Percentiles rank a stretch among this genome's conserved stretches.
These are phyloP conservation scores for Mareca penelope DNA, from an alignment of 2,797 vertebrate genomes.

Conservation along the genomic window DNA sequence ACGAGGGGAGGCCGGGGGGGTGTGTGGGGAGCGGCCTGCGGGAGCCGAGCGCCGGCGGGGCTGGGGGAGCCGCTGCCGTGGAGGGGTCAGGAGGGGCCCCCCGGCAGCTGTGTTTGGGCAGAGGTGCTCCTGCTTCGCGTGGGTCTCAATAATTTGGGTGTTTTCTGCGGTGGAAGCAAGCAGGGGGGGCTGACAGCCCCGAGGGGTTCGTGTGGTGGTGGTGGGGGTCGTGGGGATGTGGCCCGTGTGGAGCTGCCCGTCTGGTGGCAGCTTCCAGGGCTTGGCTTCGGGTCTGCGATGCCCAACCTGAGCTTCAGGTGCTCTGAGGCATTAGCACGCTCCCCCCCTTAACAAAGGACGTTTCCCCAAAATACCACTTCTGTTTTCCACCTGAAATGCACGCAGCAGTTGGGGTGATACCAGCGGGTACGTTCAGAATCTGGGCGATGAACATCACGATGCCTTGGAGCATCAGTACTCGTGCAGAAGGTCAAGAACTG, in stretches of 20 bases:
- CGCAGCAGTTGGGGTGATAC: neutral
- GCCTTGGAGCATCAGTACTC: neutral
- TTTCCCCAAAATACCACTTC: neutral
- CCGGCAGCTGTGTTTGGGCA: accelerated
- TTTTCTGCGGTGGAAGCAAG: too few relatives aligned
- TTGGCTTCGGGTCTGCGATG: accelerated
- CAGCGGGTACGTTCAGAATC: neutral
- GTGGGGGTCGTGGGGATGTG: neutral
- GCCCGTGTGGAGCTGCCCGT: neutral
- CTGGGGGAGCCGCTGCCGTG: neutral
- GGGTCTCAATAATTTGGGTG: accelerated
- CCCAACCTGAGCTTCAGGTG: accelerated
- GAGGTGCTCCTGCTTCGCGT: accelerated
- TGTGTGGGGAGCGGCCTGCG: neutral
- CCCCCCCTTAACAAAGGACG: neutral
- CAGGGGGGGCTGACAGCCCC: neutral
- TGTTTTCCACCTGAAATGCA: neutral
- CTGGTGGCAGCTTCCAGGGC: neutral
- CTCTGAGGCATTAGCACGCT: accelerated
- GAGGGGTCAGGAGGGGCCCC: neutral
- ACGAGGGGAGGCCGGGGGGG: neutral
- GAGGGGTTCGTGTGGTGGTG: neutral
- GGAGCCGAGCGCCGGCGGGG: neutral
- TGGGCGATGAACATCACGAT: neutral
- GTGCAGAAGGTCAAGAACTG: neutral